Percentiles rank a stretch among this genome's conserved stretches.
phyloP scores from a whole-genome alignment of 2,888 invertebrate species.

The Stenurella melanura region DNA sequence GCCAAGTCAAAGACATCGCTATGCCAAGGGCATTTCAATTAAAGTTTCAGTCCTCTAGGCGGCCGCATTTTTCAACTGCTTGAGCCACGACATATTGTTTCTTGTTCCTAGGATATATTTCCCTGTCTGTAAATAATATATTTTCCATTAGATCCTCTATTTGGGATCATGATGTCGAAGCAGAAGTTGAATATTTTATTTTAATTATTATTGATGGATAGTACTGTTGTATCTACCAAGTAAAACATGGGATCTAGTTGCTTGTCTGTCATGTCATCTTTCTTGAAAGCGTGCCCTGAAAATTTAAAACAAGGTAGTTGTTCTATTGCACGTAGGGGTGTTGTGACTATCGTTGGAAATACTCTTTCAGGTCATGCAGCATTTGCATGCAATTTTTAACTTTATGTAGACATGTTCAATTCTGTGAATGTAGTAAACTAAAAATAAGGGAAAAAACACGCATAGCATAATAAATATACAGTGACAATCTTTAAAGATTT shows the following conservation, averaged over 20 bases:
- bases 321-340: neutral
- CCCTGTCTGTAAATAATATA: constrained; percentile 53
- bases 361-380: neutral
- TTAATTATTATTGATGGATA: constrained; percentile 29
- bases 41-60: constrained; percentile 57
- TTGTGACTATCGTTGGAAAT: neutral
- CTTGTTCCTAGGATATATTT: constrained; percentile 48
- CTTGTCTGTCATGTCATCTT: neutral
- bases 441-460: too few species aligned
- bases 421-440: too few species aligned
- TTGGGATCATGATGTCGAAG: constrained; percentile 39
- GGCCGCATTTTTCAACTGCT: constrained; percentile 64
- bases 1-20: constrained; percentile 65
- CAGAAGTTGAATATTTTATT: constrained; percentile 36
- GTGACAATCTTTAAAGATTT: too few species aligned
- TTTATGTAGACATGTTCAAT: neutral
- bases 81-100: constrained; percentile 55
- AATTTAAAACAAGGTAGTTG: neutral
- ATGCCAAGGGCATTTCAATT: constrained; percentile 66
- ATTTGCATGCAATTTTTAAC: neutral
- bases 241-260: constrained; percentile 7
- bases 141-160: constrained; percentile 49
- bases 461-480: too few species aligned
- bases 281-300: neutral
- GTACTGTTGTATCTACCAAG: neutral